Evolutionary conservation across 2,797 vertebrate species (phyloP), one percentile per base, ranked within the genome.

Genomic region (Acanthopagrus latus): DNA sequence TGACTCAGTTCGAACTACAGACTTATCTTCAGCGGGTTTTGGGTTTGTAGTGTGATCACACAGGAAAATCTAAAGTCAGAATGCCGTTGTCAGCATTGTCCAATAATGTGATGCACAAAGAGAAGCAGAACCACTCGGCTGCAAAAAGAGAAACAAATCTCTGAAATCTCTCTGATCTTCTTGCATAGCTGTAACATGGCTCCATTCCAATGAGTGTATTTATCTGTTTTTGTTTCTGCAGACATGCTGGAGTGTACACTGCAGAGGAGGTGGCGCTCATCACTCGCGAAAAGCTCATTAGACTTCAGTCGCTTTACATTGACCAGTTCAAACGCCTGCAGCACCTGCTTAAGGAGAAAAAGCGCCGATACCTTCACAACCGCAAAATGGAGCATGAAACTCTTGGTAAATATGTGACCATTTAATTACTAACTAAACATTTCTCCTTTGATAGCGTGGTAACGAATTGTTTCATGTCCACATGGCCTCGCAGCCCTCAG

Each of bases 321-420:
- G 98, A 99, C 88, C 98, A 99, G 90, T 99, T 99, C 95, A 99
- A 99, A 78, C 92, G 98, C 1, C 95, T 99, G 66, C 98, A 99
- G 91, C 97, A 99, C 88, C 93, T 99, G 20, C 95, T 99, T 14
- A 99, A 99, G 88, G 98, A 99, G 93, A 99, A 99, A 87, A 99
- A 97, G 38, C 95, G 98, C 0, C 90, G 95, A 1, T 99, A 96
- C 83, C 93, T 99, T 86, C 98, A 99, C 89, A 97, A 92, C 86
- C 95, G 97, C 60, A 98, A 97, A 91, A 91, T 93, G 78, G 98
- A 99, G 80, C 97, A 98, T 1, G 97, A 99, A 74, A 94, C 96
- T 63, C 86, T 98, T 51, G 97, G 98, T 96, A 80, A 88, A 71
- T 1, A 3, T 4, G 9, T 1, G 8, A 9, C 7, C 11, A 38